Evolutionary conservation across 2,797 vertebrate genomes (phyloP), one percentile per base, ranked within the genome.

Genomic region (Hafferia zeledoni): DNA sequence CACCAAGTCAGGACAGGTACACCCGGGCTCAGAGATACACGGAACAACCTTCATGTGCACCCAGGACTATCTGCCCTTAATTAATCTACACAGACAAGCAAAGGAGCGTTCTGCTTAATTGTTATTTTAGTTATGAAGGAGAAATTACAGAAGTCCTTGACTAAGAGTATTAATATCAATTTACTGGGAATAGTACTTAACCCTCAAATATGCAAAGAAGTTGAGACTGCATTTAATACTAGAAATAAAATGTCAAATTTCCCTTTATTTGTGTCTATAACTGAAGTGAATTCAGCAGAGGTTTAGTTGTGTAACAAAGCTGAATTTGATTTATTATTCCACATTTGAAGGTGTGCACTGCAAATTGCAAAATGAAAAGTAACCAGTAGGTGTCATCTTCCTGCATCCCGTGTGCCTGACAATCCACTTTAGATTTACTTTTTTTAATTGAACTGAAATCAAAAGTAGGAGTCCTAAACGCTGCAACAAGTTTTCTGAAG

Each of bases 311-410:
- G 37, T 52, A 55, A 64, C 17, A 10, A 56, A 2, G 5, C 9
- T 50, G n/a, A 77, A 46, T 67, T 68, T 59, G 11, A 11, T 56
- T 63, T 56, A 30, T 84, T 46, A 64, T 30, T 82, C 35, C 19
- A 8, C 20, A 31, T 43, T 31, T 49, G 43, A 84, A 85, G 35
- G n/a, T 28, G 39, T 5, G 44, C 8, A 68, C 27, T 17, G 6
- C 39, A 61, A 91, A 78, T 14, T 71, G 92, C 71, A 93, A 83
- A 81, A 84, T 44, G 10, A 41, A 65, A 84, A 55, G 28, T 41
- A 71, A 44, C 87, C 93, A 86, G 92, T 15, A 93, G 93, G 75
- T 94, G 90, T 96, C 87, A 69, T 74, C 89, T 81, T 85, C 79
- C 56, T 55, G 46, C 55, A 41, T 44, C 17, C 9, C 17, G 17